A percentile compares a stretch with the other conserved stretches of the same genome.
Conservation (phyloP, 2,113 vertebrate species). For the Hydrochoerus hydrochaeris region DNA sequence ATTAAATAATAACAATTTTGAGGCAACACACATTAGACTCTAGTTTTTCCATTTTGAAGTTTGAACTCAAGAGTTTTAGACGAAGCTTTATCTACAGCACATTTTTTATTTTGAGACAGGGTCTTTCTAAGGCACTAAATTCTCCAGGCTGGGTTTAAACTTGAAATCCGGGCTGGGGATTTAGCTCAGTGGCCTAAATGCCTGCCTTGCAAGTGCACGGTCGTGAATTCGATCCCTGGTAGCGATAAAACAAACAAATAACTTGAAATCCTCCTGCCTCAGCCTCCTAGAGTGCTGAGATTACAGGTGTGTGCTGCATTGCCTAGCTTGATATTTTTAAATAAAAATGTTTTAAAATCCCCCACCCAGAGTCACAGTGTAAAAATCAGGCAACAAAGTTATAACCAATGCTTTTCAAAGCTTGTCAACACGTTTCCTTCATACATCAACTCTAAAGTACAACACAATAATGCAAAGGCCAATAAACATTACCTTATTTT, state of each 20-base stretch:
- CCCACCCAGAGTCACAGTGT: neutral
- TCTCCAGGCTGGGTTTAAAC: neutral
- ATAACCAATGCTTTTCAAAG: slow-evolving; percentile 34
- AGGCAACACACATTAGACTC: neutral
- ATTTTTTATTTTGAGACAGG: neutral
- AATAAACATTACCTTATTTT: slow-evolving; percentile 91
- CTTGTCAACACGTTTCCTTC: neutral
- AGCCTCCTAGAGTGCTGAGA: neutral
- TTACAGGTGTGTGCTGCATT: neutral
- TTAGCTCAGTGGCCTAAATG: no score
- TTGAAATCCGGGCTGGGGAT: no score
- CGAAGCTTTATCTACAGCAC: neutral
- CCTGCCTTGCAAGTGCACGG: no score
- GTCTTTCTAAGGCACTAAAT: neutral
- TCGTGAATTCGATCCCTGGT: no score
- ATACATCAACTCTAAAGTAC: slow-evolving; percentile 6
- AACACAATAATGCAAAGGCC: neutral
- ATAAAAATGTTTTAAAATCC: slow-evolving; percentile 31
- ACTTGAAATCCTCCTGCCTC: neutral
- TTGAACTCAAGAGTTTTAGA: neutral
- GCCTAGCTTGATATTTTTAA: neutral
- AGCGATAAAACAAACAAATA: no score
- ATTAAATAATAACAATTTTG: slow-evolving; percentile 35
- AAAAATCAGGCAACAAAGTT: neutral
- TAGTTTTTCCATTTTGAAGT: neutral